A percentile compares a stretch with the other conserved stretches of the same genome.
These are phyloP conservation scores for Antheraea assamensis DNA, from an alignment of 2,888 invertebrate genomes.

Conservation along the genomic window DNA sequence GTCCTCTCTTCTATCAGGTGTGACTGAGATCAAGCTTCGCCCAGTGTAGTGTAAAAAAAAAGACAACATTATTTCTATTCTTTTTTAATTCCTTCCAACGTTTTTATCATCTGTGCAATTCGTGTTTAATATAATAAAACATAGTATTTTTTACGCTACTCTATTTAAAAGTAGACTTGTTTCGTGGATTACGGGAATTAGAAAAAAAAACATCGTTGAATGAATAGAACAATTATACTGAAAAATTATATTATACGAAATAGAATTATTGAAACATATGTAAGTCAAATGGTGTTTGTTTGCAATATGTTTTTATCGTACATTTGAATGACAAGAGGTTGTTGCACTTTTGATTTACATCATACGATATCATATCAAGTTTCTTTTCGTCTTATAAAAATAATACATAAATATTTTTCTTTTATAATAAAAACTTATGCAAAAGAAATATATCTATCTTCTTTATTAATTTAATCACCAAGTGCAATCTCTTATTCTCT, in stretches of 20 bases:
- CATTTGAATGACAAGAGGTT: conserved; percentile 32
- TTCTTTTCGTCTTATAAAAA: not conserved
- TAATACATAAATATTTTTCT: not conserved
- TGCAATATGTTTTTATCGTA: conserved; percentile 23
- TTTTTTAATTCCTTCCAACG: too few species aligned
- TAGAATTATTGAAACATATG: not conserved
- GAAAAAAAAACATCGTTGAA: not conserved
- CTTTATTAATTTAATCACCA: not conserved
- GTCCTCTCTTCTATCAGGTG: too few species aligned
- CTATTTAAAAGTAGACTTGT: not conserved
- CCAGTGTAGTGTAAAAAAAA: too few species aligned
- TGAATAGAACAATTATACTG: not conserved
- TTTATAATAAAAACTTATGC: not conserved
- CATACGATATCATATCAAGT: conserved; percentile 12
- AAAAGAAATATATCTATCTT: not conserved
- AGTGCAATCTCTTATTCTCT: too few species aligned
- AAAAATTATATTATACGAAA: not conserved
- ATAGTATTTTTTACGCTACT: not conserved
- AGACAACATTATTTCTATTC: too few species aligned
- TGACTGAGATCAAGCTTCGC: too few species aligned
- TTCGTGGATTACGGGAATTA: not conserved
- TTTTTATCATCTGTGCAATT: not conserved
- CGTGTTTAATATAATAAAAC: not conserved
- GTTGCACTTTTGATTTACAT: conserved; percentile 29
- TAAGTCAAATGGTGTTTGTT: not conserved